phyloP scores from a whole-genome alignment of 1,140 invertebrate species.

The Atta texana region DNA sequence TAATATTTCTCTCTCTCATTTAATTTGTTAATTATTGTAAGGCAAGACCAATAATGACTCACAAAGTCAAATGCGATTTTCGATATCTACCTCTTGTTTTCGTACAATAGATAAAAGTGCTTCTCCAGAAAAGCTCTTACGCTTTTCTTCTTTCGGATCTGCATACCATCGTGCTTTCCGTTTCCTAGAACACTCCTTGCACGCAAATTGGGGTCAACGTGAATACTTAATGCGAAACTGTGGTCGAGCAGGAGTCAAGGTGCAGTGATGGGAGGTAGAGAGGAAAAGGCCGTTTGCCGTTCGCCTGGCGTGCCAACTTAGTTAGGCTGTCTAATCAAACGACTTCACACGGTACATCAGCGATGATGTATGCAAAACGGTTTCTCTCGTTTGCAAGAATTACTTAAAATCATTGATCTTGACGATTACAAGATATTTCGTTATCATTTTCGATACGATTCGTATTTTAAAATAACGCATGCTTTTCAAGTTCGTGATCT shows the following conservation, averaged over 20 bases:
- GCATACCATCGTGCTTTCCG: conserved; percentile 76
- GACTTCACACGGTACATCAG: conserved; percentile 72
- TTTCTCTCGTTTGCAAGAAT: conserved; percentile 47
- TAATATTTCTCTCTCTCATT: conserved; percentile 26
- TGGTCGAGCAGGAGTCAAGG: conserved; percentile 83
- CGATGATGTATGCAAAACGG: conserved; percentile 59
- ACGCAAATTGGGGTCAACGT: conserved; percentile 84
- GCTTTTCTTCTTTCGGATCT: conserved; percentile 62
- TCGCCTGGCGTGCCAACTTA: conserved; percentile 83
- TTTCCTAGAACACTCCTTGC: conserved; percentile 82
- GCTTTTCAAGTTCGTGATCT: not conserved
- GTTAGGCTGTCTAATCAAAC: conserved; percentile 82
- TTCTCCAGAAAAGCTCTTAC: conserved; percentile 47
- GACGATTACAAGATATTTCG: not conserved
- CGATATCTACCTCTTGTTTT: not conserved
- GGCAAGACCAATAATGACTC: conserved; percentile 10
- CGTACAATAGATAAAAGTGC: conserved; percentile 31
- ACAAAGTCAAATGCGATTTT: conserved; percentile 9
- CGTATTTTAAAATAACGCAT: not conserved
- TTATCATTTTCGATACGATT: not conserved
- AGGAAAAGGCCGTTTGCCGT: conserved; percentile 84
- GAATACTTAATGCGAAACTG: conserved; percentile 83
- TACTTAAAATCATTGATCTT: conserved; percentile 38
- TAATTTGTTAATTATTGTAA: conserved; percentile 21
- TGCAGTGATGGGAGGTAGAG: conserved; percentile 82